These are phyloP conservation scores for Montipora cactus DNA, from an alignment of 64 coral and sea anemone species.

Conservation along the genomic window DNA sequence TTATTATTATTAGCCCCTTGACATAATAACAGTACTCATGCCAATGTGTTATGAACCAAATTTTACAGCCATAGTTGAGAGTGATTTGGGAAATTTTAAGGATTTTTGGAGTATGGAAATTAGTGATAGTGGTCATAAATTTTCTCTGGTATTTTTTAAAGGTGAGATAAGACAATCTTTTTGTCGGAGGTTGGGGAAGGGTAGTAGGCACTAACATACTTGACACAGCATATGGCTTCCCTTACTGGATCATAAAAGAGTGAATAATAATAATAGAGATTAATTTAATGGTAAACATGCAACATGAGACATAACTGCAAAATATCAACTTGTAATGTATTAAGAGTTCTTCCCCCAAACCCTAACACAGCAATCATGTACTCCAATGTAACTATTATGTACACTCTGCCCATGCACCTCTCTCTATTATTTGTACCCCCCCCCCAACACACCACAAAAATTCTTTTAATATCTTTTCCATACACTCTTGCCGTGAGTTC, in stretches of 20 bases:
- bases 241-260: not conserved
- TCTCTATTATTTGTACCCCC: not conserved
- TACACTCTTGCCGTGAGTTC: not conserved
- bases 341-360: not conserved
- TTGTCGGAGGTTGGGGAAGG: not conserved
- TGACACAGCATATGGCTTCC: not conserved
- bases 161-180: not conserved
- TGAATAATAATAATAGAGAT: not conserved
- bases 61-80: not conserved
- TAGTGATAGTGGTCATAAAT: not conserved
- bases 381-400: not conserved
- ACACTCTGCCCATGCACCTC: not conserved
- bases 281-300: not conserved
- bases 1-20: not conserved
- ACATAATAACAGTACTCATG: conserved; percentile 5
- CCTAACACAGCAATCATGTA: not conserved
- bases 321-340: not conserved
- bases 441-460: not conserved
- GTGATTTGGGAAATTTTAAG: not conserved
- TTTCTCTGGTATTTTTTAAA: conserved; percentile 15
- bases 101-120: not conserved
- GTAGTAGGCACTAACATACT: not conserved
- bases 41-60: conserved; percentile 1
- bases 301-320: not conserved
- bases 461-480: not conserved